phyloP scores from a whole-genome alignment of 2,113 vertebrate genomes.

The Lontra canadensis region DNA sequence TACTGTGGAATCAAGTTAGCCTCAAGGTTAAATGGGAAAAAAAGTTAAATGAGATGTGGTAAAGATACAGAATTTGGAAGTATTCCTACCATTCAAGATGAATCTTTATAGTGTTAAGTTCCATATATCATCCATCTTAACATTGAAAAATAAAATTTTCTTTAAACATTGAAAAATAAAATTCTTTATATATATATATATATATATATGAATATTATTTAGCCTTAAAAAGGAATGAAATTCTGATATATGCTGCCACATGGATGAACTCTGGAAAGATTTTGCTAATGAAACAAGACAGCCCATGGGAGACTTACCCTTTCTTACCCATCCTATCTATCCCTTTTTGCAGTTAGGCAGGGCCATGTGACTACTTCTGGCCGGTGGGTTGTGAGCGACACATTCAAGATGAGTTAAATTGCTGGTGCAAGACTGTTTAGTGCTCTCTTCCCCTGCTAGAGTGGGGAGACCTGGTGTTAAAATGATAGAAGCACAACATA shows the following conservation, averaged over 20 bases:
- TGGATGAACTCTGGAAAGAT: neutral
- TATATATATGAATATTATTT: neutral
- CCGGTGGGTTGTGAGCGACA: neutral
- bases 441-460: neutral
- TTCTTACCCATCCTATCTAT: neutral
- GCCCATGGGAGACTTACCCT: neutral
- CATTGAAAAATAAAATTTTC: conserved; percentile 1
- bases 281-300: neutral
- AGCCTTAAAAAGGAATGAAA: neutral
- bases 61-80: neutral
- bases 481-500: neutral
- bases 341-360: neutral
- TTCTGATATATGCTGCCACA: neutral
- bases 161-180: conserved; percentile 19
- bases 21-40: conserved; percentile 10
- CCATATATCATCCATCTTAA: neutral
- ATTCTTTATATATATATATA: neutral
- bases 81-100: neutral
- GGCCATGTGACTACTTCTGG: neutral
- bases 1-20: neutral
- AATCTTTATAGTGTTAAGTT: neutral
- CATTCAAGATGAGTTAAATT: neutral
- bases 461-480: neutral
- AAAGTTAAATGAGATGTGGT: neutral
- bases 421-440: neutral